Evolutionary conservation across 2,113 vertebrate species (phyloP).

Genomic region (Xenotilapia flavipinnis): DNA sequence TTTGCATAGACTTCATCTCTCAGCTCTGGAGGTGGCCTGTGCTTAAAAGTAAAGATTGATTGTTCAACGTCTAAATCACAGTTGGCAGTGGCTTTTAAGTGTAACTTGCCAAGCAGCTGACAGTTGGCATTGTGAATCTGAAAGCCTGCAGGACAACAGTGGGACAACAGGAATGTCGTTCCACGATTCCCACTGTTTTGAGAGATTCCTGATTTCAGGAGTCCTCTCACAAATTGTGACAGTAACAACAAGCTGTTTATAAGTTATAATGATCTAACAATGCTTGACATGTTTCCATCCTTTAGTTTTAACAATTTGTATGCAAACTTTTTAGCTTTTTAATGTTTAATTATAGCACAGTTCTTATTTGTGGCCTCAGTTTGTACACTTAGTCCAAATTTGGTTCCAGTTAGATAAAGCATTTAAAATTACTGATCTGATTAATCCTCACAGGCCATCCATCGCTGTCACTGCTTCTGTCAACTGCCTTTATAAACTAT

Average conservation of each 20-base stretch:
- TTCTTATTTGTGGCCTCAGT: background rate
- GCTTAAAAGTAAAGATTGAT: background rate
- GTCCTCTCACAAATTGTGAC: background rate
- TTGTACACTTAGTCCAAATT: background rate
- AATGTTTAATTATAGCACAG: background rate
- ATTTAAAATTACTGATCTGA: background rate
- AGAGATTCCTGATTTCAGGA: background rate
- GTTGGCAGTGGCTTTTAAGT: background rate
- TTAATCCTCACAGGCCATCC: background rate
- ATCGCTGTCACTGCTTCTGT: background rate
- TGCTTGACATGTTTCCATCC: accelerated
- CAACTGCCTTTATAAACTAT: background rate
- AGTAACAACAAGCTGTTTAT: background rate
- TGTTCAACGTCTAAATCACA: accelerated
- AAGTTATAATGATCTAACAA: background rate
- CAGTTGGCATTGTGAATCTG: too few relatives aligned
- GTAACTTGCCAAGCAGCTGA: background rate
- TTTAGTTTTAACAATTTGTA: background rate
- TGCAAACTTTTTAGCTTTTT: background rate
- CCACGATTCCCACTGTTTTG: too few relatives aligned
- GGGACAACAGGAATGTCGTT: too few relatives aligned
- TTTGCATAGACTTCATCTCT: background rate
- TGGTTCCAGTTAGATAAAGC: background rate
- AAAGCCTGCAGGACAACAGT: too few relatives aligned
- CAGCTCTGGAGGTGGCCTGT: background rate